phyloP scores from a whole-genome alignment of 30 jellyfish, hydroid and myxozoan genomes.

The Chrysaora quinquecirrha region DNA sequence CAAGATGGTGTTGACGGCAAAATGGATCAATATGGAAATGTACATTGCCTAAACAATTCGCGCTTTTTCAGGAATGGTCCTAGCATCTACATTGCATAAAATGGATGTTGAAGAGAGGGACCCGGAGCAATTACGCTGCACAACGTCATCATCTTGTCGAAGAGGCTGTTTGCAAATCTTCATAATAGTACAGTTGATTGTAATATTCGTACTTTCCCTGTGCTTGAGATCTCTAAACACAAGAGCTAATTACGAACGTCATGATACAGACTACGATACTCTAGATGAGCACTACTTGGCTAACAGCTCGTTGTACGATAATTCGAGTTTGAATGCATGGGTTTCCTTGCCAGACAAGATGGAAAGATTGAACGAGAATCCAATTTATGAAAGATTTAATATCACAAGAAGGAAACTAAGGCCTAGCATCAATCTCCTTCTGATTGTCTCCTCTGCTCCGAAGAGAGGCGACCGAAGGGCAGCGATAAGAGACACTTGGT shows the following conservation, averaged over 20 bases:
- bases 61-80: too few relatives aligned
- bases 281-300: neutral
- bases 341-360: slow-evolving; percentile 13
- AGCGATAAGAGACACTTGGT: slow-evolving; percentile 82
- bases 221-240: slow-evolving; percentile 9
- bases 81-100: too few relatives aligned
- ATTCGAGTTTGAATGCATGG: too few relatives aligned
- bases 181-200: slow-evolving; percentile 35
- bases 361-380: slow-evolving; percentile 55
- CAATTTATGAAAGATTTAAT: slow-evolving; percentile 52
- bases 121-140: slow-evolving; percentile 45
- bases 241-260: neutral
- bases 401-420: slow-evolving; percentile 15
- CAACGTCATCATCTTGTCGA: slow-evolving; percentile 64
- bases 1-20: too few relatives aligned
- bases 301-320: neutral
- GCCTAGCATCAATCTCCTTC: slow-evolving; percentile 45
- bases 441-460: slow-evolving; percentile 76
- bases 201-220: slow-evolving; percentile 32
- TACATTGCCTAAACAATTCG: too few relatives aligned
- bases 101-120: slow-evolving; percentile 34
- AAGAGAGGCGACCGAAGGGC: slow-evolving; percentile 58
- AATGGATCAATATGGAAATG: too few relatives aligned
- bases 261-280: neutral
- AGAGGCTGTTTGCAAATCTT: slow-evolving; percentile 44